Base-by-base conservation (phyloP, 1,140 invertebrate species). In the Bombus pyrosoma region DNA sequence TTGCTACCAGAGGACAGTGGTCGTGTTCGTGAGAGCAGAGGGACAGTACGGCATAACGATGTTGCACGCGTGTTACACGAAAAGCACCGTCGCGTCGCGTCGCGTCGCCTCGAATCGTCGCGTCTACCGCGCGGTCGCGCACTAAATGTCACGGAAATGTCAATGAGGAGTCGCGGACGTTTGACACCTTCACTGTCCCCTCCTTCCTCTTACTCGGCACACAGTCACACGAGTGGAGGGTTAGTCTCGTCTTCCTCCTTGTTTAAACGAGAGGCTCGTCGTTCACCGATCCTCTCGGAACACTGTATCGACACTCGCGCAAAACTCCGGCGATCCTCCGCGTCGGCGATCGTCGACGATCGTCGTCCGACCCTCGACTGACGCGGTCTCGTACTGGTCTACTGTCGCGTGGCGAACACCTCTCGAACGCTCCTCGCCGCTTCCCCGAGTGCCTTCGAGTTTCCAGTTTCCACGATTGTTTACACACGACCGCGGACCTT, bases 141-240 rank as follows among this genome's bases (percentile, higher is more conserved):
- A 88, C 89, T 87, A 93, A 92, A 91, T 93, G 92, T 92, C 92
- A 92, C 80, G 89, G 85, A 91, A 93, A 91, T 93, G 92, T 93
- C 91, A 92, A 89, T 87, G 83, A 90, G 87, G 78, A 83, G 82
- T 76, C 85, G 81, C 77, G 82, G 89, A 86, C 92, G 92, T 88
- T 90, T 90, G 89, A 89, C 90, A 92, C 88, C 91, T 92, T 90
- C 88, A 91, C 90, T 83, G 81, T 85, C 83, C 89, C 89, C 83
- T 89, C 90, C 28, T n/a, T 62, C 25, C 28, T 62, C 28, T 62
- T 62, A 28, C 59, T 62, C 28, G 3, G 28, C 59, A n/a, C 9
- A 13, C 9, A 62, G 28, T 62, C 59, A n/a, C 59, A n/a, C 59
- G 59, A 62, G 28, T 12, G 59, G 59, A 62, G 59, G 59, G 12